Base-by-base conservation (phyloP, 2,888 invertebrate genomes). In the Vannuccia rotundouncinata region DNA sequence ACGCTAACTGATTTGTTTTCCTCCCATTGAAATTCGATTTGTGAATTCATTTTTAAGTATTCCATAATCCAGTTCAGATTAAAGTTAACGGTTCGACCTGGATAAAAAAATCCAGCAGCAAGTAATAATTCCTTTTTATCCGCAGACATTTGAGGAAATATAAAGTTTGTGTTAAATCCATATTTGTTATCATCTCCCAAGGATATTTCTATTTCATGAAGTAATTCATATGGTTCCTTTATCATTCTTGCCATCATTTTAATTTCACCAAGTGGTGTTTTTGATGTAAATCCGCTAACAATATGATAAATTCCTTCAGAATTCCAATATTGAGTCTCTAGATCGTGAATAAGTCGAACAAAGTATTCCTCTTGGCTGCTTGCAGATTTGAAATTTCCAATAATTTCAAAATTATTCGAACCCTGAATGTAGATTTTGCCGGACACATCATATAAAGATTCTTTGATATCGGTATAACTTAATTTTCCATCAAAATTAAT, bases 1-100 rank as follows among this genome's bases (percentile, higher is more conserved):
- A 59, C 73, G 25, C 29, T 25, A 10, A 80, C 59, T 78, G 27
- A 1, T 60, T 66, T 59, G 27, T 78, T 45, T n/a, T 78, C 29
- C n/a, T 59, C 66, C 78, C 78, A 75, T 28, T 75, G 75, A 13
- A 29, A 2, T 25, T 30, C 29, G 27, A 75, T 31, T 77, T 22
- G 31, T 31, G 31, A 30, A n/a, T 77, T 1, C 25, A 30, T 30
- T 31, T 77, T 77, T n/a, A 30, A 2, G 22, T 31, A n/a, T 1
- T 30, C 77, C 77, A 77, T 77, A 77, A 77, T 31, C 31, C 25
- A 45, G 22, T 77, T 77, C 22, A 30, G n/a, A 13, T 22, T 5
- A 27, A 66, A 66, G 25, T 66, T 66, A 27, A 66, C 10, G 2
- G 66, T n/a, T 5, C 25, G 66, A 2, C 66, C 66, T 5, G 66